Conservation (phyloP, 2,888 invertebrate genomes). For the Lasioglossum vierecki region DNA sequence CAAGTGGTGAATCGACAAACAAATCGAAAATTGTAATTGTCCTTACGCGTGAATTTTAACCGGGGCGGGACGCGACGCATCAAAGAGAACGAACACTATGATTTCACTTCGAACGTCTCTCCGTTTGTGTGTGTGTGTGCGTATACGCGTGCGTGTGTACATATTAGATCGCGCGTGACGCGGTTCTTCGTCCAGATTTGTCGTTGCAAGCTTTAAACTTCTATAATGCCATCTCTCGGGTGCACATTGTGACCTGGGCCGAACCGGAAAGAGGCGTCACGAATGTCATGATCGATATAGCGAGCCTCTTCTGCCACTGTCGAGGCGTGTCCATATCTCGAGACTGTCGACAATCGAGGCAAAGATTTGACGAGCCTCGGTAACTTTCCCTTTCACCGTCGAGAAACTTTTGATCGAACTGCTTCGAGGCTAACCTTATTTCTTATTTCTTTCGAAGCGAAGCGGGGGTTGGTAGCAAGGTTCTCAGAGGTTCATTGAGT, state of each 20-base stretch:
- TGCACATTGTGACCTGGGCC: constrained; percentile 55
- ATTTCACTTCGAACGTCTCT: constrained; percentile 35
- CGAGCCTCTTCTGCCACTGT: not conserved
- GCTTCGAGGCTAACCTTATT: not conserved
- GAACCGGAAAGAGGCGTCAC: not conserved
- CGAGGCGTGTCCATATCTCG: not conserved
- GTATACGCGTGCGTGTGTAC: not conserved
- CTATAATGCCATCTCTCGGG: constrained; percentile 55
- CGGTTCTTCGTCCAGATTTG: constrained; percentile 61
- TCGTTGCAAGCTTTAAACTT: constrained; percentile 59
- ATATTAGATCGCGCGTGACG: constrained; percentile 59
- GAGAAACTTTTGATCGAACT: not conserved
- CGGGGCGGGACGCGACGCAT: constrained; percentile 45
- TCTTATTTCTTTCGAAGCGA: not conserved
- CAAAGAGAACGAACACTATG: constrained; percentile 21
- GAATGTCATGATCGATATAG: not conserved
- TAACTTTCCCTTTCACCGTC: not conserved
- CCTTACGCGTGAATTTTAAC: constrained; percentile 40
- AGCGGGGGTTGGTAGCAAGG: not conserved
- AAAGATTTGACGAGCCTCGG: not conserved
- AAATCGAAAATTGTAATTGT: constrained; percentile 45
- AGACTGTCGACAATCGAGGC: not conserved
- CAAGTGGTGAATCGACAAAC: not conserved
- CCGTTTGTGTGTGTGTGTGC: not conserved
- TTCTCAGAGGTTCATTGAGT: not conserved